A percentile compares a stretch with the other conserved stretches of the same genome.
Evolutionary conservation across 1,140 invertebrate genomes (phyloP).

Genomic region (Subanguina moxae): DNA sequence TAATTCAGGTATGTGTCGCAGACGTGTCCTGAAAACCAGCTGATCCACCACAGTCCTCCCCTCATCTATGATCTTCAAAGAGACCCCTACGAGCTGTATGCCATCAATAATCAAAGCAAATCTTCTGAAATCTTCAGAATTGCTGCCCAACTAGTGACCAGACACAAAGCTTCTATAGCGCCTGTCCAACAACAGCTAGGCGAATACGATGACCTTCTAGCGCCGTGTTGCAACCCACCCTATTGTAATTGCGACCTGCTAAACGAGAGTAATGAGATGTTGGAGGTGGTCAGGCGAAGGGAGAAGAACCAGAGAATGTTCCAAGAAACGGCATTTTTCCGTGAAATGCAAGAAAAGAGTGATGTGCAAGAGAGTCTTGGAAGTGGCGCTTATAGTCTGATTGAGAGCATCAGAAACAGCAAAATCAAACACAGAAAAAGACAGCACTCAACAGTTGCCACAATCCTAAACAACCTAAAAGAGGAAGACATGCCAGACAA

Average conservation of each 20-base stretch:
- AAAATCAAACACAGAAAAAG: too few relatives aligned
- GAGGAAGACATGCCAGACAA: too few relatives aligned
- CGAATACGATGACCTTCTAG: background rate
- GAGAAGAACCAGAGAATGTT: too few relatives aligned
- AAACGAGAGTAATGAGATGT: background rate
- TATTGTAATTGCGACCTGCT: slow-evolving; percentile 9
- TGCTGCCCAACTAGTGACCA: background rate
- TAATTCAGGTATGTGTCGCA: slow-evolving; percentile 54
- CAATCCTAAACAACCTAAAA: too few relatives aligned
- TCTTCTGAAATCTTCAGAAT: background rate
- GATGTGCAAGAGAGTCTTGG: too few relatives aligned
- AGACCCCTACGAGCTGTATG: slow-evolving; percentile 54
- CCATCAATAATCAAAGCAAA: slow-evolving; percentile 22
- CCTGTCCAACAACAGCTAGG: background rate
- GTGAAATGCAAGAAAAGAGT: too few relatives aligned
- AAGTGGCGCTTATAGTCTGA: too few relatives aligned
- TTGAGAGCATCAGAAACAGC: too few relatives aligned
- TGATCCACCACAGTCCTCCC: slow-evolving; percentile 50
- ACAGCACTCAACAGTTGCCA: too few relatives aligned
- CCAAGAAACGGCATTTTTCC: too few relatives aligned
- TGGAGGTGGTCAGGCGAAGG: too few relatives aligned
- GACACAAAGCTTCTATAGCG: slow-evolving; percentile 1
- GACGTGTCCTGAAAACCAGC: slow-evolving; percentile 53
- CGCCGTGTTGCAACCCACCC: slow-evolving; percentile 6
- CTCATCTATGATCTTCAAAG: slow-evolving; percentile 49